These are phyloP conservation scores for Liodrosophila aerea DNA, from an alignment of 2,888 invertebrate species.

Conservation along the genomic window DNA sequence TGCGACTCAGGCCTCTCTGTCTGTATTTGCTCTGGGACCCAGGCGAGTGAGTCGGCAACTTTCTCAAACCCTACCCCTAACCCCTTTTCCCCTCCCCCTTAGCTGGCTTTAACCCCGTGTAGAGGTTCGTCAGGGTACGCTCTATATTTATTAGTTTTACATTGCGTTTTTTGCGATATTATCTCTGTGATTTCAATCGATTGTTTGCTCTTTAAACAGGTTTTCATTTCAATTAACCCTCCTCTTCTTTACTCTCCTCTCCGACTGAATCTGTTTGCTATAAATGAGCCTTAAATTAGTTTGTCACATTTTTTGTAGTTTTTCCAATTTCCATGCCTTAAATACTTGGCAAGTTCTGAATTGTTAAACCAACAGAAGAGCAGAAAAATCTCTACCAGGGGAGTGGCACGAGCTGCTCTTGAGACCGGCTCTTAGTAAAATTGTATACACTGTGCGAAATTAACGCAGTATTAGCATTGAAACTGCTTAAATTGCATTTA, in stretches of 20 bases:
- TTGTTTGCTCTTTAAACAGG: slow-evolving; percentile 39
- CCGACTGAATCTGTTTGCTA: slow-evolving; percentile 23
- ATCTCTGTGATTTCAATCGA: slow-evolving; percentile 51
- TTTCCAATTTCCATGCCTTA: slow-evolving; percentile 27
- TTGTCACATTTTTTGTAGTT: slow-evolving; percentile 35
- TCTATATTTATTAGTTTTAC: slow-evolving; percentile 60
- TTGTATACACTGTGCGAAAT: slow-evolving; percentile 52
- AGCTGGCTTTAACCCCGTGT: slow-evolving; percentile 31
- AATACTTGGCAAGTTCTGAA: slow-evolving; percentile 36
- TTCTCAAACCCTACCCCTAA: slow-evolving; percentile 29
- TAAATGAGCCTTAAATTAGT: slow-evolving; percentile 55
- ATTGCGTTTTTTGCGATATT: slow-evolving; percentile 47
- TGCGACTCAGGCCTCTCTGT: slow-evolving; percentile 19
- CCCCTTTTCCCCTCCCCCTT: slow-evolving; percentile 7
- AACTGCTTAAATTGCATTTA: slow-evolving; percentile 61
- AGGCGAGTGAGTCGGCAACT: slow-evolving; percentile 41
- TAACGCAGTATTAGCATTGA: neutral
- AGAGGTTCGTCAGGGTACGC: slow-evolving; percentile 36
- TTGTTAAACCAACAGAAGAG: slow-evolving; percentile 55
- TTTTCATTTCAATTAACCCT: slow-evolving; percentile 16
- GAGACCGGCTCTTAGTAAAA: slow-evolving; percentile 2
- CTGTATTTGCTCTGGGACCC: slow-evolving; percentile 39
- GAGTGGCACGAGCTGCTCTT: neutral
- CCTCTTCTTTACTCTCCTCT: neutral
- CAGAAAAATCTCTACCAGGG: slow-evolving; percentile 34